Conservation (phyloP, 2,113 vertebrate genomes). For the Baryphthengus martii region DNA sequence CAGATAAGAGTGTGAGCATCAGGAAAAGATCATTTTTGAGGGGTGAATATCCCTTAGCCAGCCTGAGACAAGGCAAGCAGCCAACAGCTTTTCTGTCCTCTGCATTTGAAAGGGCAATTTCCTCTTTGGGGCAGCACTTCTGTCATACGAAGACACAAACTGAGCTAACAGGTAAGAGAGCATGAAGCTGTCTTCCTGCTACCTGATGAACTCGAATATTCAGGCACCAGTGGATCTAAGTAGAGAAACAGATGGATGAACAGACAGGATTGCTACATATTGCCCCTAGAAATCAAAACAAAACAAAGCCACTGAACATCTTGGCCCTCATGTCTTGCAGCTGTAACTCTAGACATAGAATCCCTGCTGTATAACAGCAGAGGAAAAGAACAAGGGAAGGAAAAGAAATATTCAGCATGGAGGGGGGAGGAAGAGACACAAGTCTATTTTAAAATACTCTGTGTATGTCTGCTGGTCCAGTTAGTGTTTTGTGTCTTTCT, state of each 20-base stretch:
- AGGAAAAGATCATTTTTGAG: background rate
- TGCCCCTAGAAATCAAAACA: constrained; percentile 19
- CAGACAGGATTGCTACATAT: background rate
- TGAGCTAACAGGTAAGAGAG: background rate
- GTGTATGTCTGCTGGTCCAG: background rate
- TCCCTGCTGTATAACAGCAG: background rate
- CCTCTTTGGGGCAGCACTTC: background rate
- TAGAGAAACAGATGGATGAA: background rate
- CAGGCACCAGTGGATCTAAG: background rate
- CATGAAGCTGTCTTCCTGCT: background rate
- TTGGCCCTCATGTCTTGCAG: constrained; percentile 19
- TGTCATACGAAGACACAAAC: background rate
- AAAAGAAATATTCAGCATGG: background rate
- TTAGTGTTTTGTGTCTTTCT: background rate
- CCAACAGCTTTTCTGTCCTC: background rate
- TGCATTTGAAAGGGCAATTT: background rate
- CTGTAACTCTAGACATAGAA: constrained; percentile 39
- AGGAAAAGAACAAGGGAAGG: background rate
- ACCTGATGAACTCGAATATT: background rate
- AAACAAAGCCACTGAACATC: background rate
- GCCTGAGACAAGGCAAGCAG: background rate
- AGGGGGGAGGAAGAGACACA: accelerated
- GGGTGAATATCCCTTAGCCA: background rate
- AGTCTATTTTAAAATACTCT: background rate
- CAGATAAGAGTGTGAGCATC: accelerated